Base-by-base conservation (phyloP, 2,888 invertebrate species). In the Drosophila mayaguana region DNA sequence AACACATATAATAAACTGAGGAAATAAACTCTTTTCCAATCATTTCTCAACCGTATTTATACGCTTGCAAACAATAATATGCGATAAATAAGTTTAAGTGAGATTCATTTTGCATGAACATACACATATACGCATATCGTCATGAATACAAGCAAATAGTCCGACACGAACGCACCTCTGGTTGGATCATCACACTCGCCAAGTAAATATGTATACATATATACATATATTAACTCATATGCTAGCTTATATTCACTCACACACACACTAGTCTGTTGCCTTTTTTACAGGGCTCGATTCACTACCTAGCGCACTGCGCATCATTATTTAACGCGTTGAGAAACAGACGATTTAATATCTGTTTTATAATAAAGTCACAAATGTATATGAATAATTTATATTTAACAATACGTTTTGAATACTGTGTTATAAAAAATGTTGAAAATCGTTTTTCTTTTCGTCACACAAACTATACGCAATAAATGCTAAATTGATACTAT, bases 111-210 rank as follows among this genome's bases (percentile, higher is more conserved):
- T 51, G 55, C 34, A 22, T 56, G 3, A 16, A 16, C 11, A 56
- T 14, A 63, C 36, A 61, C 63, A 71, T 53, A 71, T 48, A 50
- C 55, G 18, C 38, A 63, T 50, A 70, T 74, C 70, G 54, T 77
- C 74, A 76, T 74, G 56, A 63, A 73, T 53, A 73, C 73, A 66
- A 71, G 40, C 45, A 63, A 56, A 65, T 68, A 71, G 50, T 77
- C 77, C 70, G 71, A 77, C 77, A 77, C 77, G 77, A 77, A 77
- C 73, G 57, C 77, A 77, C 73, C 77, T 76, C 74, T 70, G 77
- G 63, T 77, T 77, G 77, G 77, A 77, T 77, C 77, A 77, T 77
- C 77, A 77, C 77, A 77, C 71, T 74, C 77, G 70, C 77, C 70
- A 77, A 70, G 60, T 65, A 70, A 70, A 70, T 77, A 77, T 70